phyloP scores from a whole-genome alignment of 2,113 vertebrate species.

The Jaculus jaculus region DNA sequence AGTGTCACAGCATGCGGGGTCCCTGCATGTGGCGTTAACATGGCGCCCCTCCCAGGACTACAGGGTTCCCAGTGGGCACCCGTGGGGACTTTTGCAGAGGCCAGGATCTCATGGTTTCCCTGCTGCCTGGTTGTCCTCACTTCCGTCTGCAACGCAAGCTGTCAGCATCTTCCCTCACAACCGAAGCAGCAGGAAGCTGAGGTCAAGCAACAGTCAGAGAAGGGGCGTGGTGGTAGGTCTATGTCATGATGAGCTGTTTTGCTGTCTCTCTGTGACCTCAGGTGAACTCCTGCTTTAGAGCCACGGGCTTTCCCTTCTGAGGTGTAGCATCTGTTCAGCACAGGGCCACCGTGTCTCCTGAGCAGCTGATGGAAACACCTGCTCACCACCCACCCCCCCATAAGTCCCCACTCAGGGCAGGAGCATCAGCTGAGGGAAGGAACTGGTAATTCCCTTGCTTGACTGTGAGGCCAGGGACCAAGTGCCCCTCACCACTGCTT shows the following conservation, averaged over 20 bases:
- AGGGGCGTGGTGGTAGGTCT: neutral
- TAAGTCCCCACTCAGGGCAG: neutral
- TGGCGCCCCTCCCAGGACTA: slow-evolving; percentile 81
- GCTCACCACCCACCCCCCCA: neutral
- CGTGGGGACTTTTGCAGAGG: slow-evolving; percentile 70
- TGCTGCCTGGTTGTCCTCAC: slow-evolving; percentile 54
- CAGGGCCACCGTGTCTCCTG: neutral
- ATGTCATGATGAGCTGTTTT: neutral
- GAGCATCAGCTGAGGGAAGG: neutral
- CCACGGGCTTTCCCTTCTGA: neutral
- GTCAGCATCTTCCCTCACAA: slow-evolving; percentile 67
- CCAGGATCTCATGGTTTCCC: slow-evolving; percentile 80
- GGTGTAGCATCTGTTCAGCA: neutral
- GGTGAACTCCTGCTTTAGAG: neutral
- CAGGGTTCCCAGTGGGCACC: slow-evolving; percentile 84
- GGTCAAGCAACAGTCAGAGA: slow-evolving; percentile 35
- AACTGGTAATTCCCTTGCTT: accelerated
- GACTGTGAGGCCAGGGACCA: accelerated
- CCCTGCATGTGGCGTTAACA: slow-evolving; percentile 68
- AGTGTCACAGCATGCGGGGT: slow-evolving; percentile 53
- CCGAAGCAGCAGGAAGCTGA: slow-evolving; percentile 71
- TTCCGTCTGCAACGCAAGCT: slow-evolving; percentile 52
- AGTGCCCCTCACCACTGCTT: accelerated
- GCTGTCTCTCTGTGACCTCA: neutral
- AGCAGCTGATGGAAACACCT: neutral